Percentiles rank a stretch among this genome's conserved stretches.
Evolutionary conservation across 2,797 vertebrate species (phyloP).

Genomic region (Dermochelys coriacea): DNA sequence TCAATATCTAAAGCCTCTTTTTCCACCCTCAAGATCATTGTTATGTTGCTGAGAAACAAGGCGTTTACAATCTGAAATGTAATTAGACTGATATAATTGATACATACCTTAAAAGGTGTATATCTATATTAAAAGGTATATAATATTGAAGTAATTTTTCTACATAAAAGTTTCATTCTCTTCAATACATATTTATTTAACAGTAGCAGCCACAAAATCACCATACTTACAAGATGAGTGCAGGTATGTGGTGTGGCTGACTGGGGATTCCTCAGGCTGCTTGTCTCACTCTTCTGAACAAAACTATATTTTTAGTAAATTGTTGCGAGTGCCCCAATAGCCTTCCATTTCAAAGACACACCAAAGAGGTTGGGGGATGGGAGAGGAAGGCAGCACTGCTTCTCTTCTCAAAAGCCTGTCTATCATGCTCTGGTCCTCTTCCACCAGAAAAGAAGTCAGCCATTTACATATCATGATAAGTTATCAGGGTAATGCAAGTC

Average conservation of each 20-base stretch:
- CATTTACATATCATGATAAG: background rate
- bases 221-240: background rate
- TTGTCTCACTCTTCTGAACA: background rate
- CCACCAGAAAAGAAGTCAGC: background rate
- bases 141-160: background rate
- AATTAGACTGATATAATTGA: background rate
- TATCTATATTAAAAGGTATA: background rate
- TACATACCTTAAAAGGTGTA: background rate
- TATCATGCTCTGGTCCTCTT: background rate
- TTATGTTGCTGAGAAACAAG: background rate
- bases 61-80: background rate
- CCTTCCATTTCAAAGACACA: background rate
- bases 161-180: background rate
- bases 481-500: background rate
- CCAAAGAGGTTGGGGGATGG: background rate
- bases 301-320: background rate
- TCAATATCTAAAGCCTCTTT: background rate
- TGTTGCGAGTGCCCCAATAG: background rate
- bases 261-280: background rate
- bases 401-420: background rate
- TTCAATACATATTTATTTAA: background rate
- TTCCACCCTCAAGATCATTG: background rate
- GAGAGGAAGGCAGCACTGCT: background rate
- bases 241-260: background rate
- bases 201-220: background rate